phyloP scores from a whole-genome alignment of 1,140 invertebrate species.

The Dendroctonus ponderosae region DNA sequence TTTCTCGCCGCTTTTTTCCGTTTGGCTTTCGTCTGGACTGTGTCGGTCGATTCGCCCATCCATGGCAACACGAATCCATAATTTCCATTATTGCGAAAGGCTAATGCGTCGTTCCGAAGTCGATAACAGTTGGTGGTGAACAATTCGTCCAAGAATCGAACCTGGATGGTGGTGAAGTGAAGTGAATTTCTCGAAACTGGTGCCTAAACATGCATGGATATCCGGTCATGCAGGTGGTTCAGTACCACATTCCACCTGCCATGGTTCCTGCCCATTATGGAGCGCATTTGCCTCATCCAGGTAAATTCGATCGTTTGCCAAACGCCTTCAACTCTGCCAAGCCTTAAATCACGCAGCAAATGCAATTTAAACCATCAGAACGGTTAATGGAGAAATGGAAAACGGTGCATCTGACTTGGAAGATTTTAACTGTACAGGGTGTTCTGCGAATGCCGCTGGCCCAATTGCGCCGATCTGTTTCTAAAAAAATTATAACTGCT shows the following conservation, averaged over 20 bases:
- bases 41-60: neutral
- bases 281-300: slow-evolving; percentile 38
- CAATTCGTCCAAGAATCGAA: neutral
- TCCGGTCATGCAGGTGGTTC: slow-evolving; percentile 61
- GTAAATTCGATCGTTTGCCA: slow-evolving; percentile 10
- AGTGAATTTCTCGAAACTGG: neutral
- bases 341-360: too few species aligned
- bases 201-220: slow-evolving; percentile 56
- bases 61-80: slow-evolving; percentile 5
- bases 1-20: neutral
- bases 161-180: neutral
- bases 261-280: slow-evolving; percentile 44
- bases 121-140: neutral
- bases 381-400: too few species aligned
- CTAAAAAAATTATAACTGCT: too few species aligned
- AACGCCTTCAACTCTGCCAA: too few species aligned
- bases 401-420: too few species aligned
- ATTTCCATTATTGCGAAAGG: neutral
- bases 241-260: slow-evolving; percentile 56
- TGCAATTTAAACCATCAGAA: too few species aligned
- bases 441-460: too few species aligned
- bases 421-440: too few species aligned
- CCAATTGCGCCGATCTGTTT: too few species aligned
- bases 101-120: neutral
- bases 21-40: neutral